Conservation (phyloP, 30 jellyfish, hydroid and myxozoan species). For the Aurelia aurita complex sp. Pacific region DNA sequence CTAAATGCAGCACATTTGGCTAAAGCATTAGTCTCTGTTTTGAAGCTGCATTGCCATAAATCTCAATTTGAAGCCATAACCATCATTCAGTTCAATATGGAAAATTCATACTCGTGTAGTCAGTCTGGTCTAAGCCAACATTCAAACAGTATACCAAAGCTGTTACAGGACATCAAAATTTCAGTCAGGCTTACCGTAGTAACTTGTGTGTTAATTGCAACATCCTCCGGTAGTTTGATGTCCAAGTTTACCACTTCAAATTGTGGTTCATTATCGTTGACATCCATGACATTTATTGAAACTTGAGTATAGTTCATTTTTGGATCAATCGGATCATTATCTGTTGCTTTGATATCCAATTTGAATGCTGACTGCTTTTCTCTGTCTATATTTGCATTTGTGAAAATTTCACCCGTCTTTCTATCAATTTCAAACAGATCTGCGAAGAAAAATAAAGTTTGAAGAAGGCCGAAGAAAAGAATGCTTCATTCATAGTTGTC, state of each 20-base stretch:
- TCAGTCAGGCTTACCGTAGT: conserved; percentile 2
- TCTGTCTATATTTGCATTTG: conserved; percentile 50
- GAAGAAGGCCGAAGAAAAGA: too few relatives aligned
- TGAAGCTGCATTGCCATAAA: too few relatives aligned
- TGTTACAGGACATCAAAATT: too few relatives aligned
- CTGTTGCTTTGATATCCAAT: conserved; percentile 48
- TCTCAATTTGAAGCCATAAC: too few relatives aligned
- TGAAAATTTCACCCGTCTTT: conserved; percentile 52
- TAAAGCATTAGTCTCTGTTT: too few relatives aligned
- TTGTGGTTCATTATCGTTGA: conserved; percentile 73
- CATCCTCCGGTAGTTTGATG: conserved; percentile 19
- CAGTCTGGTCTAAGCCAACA: too few relatives aligned
- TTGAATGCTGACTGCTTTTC: conserved; percentile 35
- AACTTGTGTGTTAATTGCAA: conserved; percentile 14
- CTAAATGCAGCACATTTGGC: too few relatives aligned
- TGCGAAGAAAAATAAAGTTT: neutral
- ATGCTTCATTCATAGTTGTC: too few relatives aligned
- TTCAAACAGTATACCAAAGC: too few relatives aligned
- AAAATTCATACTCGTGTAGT: too few relatives aligned
- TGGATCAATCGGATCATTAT: conserved; percentile 45
- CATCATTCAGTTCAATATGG: too few relatives aligned
- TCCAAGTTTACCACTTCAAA: conserved; percentile 2
- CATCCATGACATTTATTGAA: conserved; percentile 40
- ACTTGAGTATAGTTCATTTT: conserved; percentile 41
- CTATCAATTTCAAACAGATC: conserved; percentile 36